Conservation (phyloP, 2,113 vertebrate species). For the Rattus norvegicus region GRCr8 NC_086024.1:104577001-104577500, state of each 20-base stretch:
- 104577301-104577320: neutral
- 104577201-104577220: neutral
- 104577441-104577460: conserved; percentile 75
- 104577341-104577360: conserved; percentile 69
- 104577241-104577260: neutral
- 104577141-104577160: neutral
- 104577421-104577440: conserved; percentile 65
- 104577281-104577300: neutral
- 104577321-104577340: conserved; percentile 64
- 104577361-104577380: conserved; percentile 67
- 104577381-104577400: conserved; percentile 74
- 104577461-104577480: conserved; percentile 66
- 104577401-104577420: conserved; percentile 76
- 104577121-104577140: no score
- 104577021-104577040: neutral
- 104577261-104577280: accelerated
- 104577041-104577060: neutral
- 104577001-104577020: neutral
- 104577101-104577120: neutral
- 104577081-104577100: neutral
- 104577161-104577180: neutral
- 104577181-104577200: neutral
- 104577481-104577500: neutral
- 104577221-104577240: neutral
- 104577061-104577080: neutral